phyloP scores from a whole-genome alignment of 35 echinoderm and acorn worm species.

The Ptychodera flava region DNA sequence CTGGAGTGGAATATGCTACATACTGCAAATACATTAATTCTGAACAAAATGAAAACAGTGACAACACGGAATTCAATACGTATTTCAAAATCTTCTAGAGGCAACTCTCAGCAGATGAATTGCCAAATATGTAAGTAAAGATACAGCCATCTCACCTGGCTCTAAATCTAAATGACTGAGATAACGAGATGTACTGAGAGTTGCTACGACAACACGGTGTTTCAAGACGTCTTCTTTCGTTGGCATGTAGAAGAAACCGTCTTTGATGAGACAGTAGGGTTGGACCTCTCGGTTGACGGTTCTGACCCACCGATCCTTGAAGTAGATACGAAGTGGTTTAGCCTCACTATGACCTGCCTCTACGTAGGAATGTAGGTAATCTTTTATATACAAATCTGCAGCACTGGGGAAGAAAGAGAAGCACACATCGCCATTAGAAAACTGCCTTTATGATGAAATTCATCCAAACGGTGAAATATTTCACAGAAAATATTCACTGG shows the following conservation, averaged over 20 bases:
- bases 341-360: constrained; percentile 73
- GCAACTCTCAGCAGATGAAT: too few species aligned
- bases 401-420: constrained; percentile 42
- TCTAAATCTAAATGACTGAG: constrained; percentile 74
- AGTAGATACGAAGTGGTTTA: constrained; percentile 86
- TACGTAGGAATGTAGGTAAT: constrained; percentile 89
- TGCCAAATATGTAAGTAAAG: too few species aligned
- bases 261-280: constrained; percentile 77
- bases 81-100: too few species aligned
- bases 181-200: constrained; percentile 84
- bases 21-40: too few species aligned
- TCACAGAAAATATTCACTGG: too few species aligned
- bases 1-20: too few species aligned
- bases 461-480: neutral
- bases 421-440: neutral
- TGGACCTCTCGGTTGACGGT: constrained; percentile 79
- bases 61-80: too few species aligned
- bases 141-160: constrained; percentile 60
- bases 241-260: constrained; percentile 72
- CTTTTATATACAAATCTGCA: constrained; percentile 90
- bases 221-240: constrained; percentile 81
- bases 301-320: constrained; percentile 87
- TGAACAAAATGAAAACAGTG: too few species aligned
- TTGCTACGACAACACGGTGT: constrained; percentile 89
- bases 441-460: neutral